Conservation (phyloP, 2,113 vertebrate species). For the Nesogale talazaci region DNA sequence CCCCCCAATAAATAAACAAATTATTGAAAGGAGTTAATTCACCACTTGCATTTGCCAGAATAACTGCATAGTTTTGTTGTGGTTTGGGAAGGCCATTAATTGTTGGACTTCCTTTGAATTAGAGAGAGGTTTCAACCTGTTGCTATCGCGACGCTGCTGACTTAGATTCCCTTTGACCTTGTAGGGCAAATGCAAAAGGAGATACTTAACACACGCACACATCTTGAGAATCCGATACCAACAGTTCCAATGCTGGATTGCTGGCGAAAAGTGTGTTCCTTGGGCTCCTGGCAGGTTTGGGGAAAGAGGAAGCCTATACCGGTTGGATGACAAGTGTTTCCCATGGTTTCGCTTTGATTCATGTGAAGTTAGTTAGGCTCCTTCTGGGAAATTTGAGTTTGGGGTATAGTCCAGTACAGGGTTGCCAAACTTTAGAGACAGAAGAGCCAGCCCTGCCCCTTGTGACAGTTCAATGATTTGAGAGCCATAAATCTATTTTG, state of each 20-base stretch:
- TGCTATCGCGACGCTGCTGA: not conserved
- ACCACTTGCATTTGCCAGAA: not conserved
- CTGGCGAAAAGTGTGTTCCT: not conserved
- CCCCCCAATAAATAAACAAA: not conserved
- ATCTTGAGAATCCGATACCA: not conserved
- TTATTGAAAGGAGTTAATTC: not conserved
- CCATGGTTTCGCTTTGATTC: not conserved
- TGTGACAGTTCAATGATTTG: too few relatives aligned
- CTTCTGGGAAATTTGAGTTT: not conserved
- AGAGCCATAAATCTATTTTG: too few relatives aligned
- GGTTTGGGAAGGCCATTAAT: not conserved
- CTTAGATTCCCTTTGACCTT: not conserved
- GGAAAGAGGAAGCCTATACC: not conserved
- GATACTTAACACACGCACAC: not conserved
- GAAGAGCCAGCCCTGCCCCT: too few relatives aligned
- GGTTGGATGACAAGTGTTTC: not conserved
- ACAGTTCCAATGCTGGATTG: not conserved
- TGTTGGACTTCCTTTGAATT: not conserved
- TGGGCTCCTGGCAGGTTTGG: not conserved
- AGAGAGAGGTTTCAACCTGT: not conserved
- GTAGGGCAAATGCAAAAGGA: not conserved
- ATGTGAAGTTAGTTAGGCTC: not conserved
- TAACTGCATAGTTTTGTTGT: not conserved
- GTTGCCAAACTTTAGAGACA: too few relatives aligned
- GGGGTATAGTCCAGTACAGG: too few relatives aligned